phyloP scores from a whole-genome alignment of 1,140 invertebrate genomes.

The Leguminivora glycinivorella region DNA sequence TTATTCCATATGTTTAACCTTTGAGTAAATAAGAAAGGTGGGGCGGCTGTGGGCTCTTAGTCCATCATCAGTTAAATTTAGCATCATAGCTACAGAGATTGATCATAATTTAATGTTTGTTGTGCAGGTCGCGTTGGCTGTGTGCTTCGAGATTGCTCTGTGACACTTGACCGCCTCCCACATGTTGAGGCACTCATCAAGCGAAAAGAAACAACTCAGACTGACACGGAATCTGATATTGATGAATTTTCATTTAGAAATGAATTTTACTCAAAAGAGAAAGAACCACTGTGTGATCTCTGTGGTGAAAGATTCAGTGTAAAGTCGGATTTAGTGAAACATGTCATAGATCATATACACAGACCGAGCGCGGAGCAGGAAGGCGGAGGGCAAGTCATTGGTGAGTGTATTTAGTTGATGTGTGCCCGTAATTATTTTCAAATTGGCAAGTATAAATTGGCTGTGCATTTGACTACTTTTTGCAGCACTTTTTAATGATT shows the following conservation, averaged over 20 bases:
- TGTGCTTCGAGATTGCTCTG: neutral
- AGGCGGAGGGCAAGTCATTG: neutral
- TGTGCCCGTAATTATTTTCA: no score
- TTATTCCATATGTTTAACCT: no score
- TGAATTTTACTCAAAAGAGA: neutral
- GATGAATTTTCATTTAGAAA: no score
- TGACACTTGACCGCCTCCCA: neutral
- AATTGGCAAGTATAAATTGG: no score
- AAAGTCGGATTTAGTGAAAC: neutral
- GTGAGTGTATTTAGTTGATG: no score
- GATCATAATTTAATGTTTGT: neutral
- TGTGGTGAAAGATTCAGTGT: neutral
- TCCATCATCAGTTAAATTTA: no score
- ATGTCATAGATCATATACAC: neutral
- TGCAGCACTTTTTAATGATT: no score
- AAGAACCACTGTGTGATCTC: neutral
- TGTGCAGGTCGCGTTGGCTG: neutral
- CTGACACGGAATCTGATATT: neutral
- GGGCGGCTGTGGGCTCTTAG: no score
- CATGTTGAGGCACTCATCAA: neutral
- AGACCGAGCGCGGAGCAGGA: no score
- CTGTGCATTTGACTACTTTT: no score
- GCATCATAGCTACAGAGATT: neutral
- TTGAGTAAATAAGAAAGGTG: no score
- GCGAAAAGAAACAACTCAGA: neutral